These are phyloP conservation scores for Plotosus lineatus DNA, from an alignment of 2,113 vertebrate genomes.

Conservation along the genomic window DNA sequence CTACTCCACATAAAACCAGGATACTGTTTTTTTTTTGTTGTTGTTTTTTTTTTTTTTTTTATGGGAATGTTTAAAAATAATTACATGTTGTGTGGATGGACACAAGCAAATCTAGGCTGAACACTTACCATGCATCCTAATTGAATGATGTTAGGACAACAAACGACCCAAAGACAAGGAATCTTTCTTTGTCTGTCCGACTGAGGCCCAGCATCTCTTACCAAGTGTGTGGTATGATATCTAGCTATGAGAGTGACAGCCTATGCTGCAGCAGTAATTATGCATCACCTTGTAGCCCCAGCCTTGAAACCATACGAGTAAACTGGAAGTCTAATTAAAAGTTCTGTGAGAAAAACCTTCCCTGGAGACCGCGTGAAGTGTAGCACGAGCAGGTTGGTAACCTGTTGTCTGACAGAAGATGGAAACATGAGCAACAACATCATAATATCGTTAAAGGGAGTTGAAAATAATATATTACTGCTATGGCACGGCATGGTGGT, in stretches of 20 bases:
- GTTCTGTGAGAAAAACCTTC: not conserved
- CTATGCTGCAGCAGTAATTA: not conserved
- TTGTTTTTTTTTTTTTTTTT: too few relatives aligned
- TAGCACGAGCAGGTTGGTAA: not conserved
- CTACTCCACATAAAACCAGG: slow-evolving; percentile 14
- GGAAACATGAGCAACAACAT: not conserved
- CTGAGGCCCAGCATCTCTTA: not conserved
- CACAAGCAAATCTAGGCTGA: not conserved
- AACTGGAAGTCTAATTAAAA: not conserved
- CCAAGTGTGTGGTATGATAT: not conserved
- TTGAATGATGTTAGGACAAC: not conserved
- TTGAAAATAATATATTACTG: not conserved
- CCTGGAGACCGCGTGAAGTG: not conserved
- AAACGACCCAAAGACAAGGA: not conserved
- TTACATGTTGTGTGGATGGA: not conserved
- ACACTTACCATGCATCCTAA: not conserved
- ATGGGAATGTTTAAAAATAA: not conserved
- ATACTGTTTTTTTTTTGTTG: too few relatives aligned
- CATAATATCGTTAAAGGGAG: not conserved
- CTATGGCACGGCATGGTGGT: too few relatives aligned
- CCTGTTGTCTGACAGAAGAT: not conserved
- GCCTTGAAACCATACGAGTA: not conserved
- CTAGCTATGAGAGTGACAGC: not conserved
- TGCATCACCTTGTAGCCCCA: not conserved
- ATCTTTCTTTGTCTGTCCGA: not conserved